These are phyloP conservation scores for Listrodromus nycthemerus DNA, from an alignment of 2,888 invertebrate genomes.

Conservation along the genomic window DNA sequence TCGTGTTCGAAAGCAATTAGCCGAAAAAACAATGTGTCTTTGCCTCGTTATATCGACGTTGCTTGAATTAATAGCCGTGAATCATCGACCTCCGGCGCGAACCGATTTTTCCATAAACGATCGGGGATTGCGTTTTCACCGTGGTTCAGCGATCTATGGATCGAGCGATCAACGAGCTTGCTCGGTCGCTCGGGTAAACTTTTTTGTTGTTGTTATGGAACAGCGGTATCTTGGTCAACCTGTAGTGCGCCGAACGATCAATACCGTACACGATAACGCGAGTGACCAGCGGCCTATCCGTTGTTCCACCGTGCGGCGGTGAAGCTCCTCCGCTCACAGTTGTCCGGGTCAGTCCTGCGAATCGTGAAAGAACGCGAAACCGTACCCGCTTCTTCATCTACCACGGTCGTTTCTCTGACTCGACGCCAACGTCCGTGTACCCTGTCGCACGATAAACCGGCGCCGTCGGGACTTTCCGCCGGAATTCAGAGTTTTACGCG, in stretches of 20 bases:
- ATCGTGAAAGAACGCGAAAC: conserved; percentile 52
- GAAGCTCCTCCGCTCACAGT: conserved; percentile 32
- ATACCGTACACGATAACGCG: conserved; percentile 51
- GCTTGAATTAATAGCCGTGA: conserved; percentile 30
- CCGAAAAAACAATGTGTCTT: conserved; percentile 13
- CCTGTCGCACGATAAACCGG: conserved; percentile 58
- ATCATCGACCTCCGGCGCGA: conserved; percentile 5
- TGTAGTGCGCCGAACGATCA: conserved; percentile 42
- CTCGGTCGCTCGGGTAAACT: neutral
- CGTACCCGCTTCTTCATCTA: conserved; percentile 25
- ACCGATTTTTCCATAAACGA: conserved; percentile 8
- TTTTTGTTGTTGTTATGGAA: neutral
- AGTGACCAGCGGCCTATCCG: conserved; percentile 45
- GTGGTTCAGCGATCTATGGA: conserved; percentile 4
- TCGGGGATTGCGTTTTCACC: neutral
- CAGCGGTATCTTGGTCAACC: conserved; percentile 1
- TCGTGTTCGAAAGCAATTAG: conserved; percentile 8
- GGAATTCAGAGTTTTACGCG: conserved; percentile 56
- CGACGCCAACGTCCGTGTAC: conserved; percentile 28
- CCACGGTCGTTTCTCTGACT: conserved; percentile 11
- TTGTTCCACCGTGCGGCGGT: conserved; percentile 46
- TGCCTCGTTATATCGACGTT: conserved; percentile 4
- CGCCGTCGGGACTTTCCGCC: conserved; percentile 61
- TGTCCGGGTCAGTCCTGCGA: conserved; percentile 53
- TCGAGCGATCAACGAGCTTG: neutral